phyloP scores from a whole-genome alignment of 2,888 invertebrate genomes.

The Mythimna lalbum region DNA sequence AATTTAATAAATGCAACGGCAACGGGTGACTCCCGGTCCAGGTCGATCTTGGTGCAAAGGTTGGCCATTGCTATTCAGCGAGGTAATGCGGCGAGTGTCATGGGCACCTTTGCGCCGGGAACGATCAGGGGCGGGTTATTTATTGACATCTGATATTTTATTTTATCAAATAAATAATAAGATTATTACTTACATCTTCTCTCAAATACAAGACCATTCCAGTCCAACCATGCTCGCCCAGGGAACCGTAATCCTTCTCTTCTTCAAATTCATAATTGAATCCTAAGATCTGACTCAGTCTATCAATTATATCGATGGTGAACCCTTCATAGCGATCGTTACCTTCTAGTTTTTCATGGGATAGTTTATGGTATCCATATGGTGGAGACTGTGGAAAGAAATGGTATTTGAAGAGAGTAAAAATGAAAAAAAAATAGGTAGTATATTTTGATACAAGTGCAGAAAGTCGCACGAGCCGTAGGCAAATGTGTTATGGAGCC shows the following conservation, averaged over 20 bases:
- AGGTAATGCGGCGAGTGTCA: too few species aligned
- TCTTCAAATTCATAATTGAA: slow-evolving; percentile 95
- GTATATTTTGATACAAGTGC: too few species aligned
- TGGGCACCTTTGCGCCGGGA: too few species aligned
- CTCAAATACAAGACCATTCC: slow-evolving; percentile 94
- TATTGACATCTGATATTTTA: too few species aligned
- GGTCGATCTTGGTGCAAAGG: too few species aligned
- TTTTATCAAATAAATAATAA: not conserved
- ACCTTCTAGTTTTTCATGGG: slow-evolving; percentile 91
- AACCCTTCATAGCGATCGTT: slow-evolving; percentile 97
- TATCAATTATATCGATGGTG: slow-evolving; percentile 95
- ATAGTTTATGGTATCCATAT: slow-evolving; percentile 95
- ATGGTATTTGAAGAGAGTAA: not conserved
- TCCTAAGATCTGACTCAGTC: slow-evolving; percentile 93
- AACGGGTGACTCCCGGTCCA: too few species aligned
- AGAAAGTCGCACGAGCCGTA: too few species aligned
- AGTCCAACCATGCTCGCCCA: slow-evolving; percentile 89
- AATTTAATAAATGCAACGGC: too few species aligned
- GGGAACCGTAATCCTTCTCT: slow-evolving; percentile 92
- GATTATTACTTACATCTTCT: slow-evolving; percentile 89
- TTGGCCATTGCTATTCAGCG: too few species aligned
- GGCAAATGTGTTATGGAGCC: too few species aligned
- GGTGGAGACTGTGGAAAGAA: slow-evolving; percentile 93
- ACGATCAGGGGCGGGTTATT: too few species aligned
- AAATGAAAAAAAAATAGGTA: too few species aligned